Evolutionary conservation across 2,797 vertebrate genomes (phyloP).

Genomic region (Melanotaenia pygmaea): DNA sequence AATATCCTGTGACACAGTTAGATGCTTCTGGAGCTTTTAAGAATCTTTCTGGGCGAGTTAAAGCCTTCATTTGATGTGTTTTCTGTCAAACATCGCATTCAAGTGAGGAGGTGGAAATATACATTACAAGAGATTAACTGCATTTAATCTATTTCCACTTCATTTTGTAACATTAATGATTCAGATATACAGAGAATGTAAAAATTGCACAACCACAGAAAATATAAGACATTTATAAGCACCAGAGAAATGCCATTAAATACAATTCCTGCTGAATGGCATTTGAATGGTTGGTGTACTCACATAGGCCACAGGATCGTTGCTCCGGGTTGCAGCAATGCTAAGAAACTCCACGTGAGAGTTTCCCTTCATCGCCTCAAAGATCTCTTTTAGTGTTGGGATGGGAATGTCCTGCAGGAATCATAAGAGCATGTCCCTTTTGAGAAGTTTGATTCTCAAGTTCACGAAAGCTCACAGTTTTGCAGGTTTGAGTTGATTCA

Average conservation of each 20-base stretch:
- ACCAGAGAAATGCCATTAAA: background rate
- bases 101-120: background rate
- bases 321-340: conserved; percentile 93
- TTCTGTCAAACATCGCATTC: background rate
- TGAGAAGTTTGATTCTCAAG: background rate
- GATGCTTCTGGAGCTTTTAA: background rate
- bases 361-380: conserved; percentile 91
- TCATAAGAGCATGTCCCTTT: background rate
- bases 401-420: conserved; percentile 91
- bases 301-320: conserved; percentile 86
- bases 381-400: conserved; percentile 89
- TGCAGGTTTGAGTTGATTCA: background rate
- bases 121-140: background rate
- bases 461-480: background rate
- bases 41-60: background rate
- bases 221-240: background rate
- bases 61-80: background rate
- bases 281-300: conserved; percentile 34
- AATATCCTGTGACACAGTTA: background rate
- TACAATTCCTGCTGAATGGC: background rate
- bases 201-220: background rate
- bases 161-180: background rate
- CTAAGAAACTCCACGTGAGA: conserved; percentile 89
- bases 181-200: no score
- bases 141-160: background rate